Conservation (phyloP, 2,113 vertebrate genomes). For the Athene cunicularia region DNA sequence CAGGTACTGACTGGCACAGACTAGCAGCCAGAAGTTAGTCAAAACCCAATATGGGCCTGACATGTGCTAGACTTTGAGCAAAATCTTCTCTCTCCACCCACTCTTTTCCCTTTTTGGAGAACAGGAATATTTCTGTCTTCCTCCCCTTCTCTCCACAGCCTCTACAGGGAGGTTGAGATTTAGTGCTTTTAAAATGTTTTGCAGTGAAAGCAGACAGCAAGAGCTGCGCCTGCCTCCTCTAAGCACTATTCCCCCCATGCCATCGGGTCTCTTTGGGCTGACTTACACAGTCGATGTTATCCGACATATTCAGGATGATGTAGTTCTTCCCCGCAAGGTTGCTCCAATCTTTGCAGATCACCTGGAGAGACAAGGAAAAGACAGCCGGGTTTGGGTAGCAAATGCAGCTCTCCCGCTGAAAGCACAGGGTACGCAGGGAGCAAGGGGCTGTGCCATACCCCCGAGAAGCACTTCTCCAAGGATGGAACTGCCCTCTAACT, state of each 20-base stretch:
- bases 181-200: not conserved
- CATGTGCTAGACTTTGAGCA: slow-evolving; percentile 35
- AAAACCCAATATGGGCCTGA: not conserved
- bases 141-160: not conserved
- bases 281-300: slow-evolving; percentile 95
- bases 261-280: not conserved
- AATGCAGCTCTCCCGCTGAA: not conserved
- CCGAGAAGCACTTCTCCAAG: not conserved
- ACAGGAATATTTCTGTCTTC: slow-evolving; percentile 14
- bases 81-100: slow-evolving; percentile 10
- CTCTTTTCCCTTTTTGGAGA: not conserved
- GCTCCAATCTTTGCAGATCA: slow-evolving; percentile 93
- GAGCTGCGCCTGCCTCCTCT: not conserved
- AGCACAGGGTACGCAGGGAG: not conserved
- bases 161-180: not conserved
- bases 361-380: slow-evolving; percentile 75
- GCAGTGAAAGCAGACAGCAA: not conserved
- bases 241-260: not conserved
- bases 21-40: not conserved
- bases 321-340: slow-evolving; percentile 88
- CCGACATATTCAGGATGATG: slow-evolving; percentile 90
- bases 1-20: not conserved
- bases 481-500: not conserved
- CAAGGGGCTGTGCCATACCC: not conserved
- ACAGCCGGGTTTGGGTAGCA: not conserved